phyloP scores from a whole-genome alignment of 2,888 invertebrate genomes.

The Zaprionus bogoriensis region DNA sequence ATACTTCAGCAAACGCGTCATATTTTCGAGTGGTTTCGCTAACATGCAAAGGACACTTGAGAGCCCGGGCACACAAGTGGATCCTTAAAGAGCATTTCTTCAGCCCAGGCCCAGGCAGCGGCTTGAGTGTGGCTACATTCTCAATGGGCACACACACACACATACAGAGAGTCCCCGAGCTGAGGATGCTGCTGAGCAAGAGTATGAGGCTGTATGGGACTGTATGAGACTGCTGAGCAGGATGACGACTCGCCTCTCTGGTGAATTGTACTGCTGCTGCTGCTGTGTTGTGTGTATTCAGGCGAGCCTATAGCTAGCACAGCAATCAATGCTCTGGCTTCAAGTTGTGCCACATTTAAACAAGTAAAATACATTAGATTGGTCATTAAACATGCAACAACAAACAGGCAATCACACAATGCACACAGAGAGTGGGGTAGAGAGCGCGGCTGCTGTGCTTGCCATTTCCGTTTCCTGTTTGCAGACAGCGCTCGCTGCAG shows the following conservation, averaged over 20 bases:
- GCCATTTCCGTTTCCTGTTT: conserved; percentile 76
- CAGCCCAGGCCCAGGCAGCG: conserved; percentile 46
- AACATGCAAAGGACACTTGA: conserved; percentile 81
- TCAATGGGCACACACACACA: conserved; percentile 64
- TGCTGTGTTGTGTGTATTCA: conserved; percentile 17
- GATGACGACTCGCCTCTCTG: not conserved
- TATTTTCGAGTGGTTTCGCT: conserved; percentile 82
- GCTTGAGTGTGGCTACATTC: conserved; percentile 72
- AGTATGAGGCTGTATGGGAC: conserved; percentile 4
- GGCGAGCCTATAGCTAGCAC: too few relatives aligned
- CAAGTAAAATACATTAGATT: conserved; percentile 40
- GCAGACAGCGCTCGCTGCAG: conserved; percentile 29
- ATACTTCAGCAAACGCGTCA: conserved; percentile 82
- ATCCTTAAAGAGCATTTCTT: conserved; percentile 81
- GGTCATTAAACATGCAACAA: conserved; percentile 40
- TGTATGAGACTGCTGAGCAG: too few relatives aligned
- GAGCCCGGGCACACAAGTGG: conserved; percentile 78
- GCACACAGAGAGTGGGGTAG: conserved; percentile 16
- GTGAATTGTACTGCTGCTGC: too few relatives aligned
- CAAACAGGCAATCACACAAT: conserved; percentile 40
- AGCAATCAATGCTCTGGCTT: too few relatives aligned
- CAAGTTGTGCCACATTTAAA: too few relatives aligned
- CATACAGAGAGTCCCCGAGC: conserved; percentile 15
- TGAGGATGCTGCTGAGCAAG: not conserved
- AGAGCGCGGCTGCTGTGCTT: conserved; percentile 56